phyloP scores from a whole-genome alignment of 2,888 invertebrate species.

The Cerastoderma edule region DNA sequence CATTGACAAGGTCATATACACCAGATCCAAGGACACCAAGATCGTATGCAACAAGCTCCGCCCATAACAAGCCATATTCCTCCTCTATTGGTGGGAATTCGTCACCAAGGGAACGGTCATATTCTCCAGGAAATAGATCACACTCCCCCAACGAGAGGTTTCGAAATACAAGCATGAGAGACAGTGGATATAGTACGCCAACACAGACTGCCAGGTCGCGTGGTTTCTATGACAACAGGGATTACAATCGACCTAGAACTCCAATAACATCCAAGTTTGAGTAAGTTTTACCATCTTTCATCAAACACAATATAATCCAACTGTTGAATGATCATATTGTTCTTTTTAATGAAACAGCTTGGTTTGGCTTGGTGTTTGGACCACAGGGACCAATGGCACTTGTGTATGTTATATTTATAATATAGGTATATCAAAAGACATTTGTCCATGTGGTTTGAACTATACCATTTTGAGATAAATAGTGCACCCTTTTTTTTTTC shows the following conservation, averaged over 20 bases:
- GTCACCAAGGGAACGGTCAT: slow-evolving; percentile 53
- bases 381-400: no score
- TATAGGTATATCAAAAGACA: no score
- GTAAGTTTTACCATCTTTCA: no score
- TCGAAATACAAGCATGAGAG: slow-evolving; percentile 35
- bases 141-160: slow-evolving; percentile 48
- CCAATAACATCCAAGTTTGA: slow-evolving; percentile 27
- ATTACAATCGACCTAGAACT: slow-evolving; percentile 45
- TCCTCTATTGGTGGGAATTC: slow-evolving; percentile 42
- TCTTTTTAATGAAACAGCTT: no score
- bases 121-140: slow-evolving; percentile 46
- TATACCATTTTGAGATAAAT: no score
- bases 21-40: slow-evolving; percentile 39
- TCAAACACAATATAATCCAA: no score
- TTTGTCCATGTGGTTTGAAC: no score
- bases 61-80: slow-evolving; percentile 39
- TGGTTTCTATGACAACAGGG: slow-evolving; percentile 35
- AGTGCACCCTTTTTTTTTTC: no score
- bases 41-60: slow-evolving; percentile 29
- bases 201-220: slow-evolving; percentile 35
- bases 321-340: no score
- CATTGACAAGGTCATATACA: slow-evolving; percentile 41
- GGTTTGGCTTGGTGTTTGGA: no score
- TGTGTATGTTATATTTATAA: no score
- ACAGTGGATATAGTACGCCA: slow-evolving; percentile 61